Evolutionary conservation across 2,888 invertebrate genomes (phyloP).

Genomic region (Stomorhina lunata): DNA sequence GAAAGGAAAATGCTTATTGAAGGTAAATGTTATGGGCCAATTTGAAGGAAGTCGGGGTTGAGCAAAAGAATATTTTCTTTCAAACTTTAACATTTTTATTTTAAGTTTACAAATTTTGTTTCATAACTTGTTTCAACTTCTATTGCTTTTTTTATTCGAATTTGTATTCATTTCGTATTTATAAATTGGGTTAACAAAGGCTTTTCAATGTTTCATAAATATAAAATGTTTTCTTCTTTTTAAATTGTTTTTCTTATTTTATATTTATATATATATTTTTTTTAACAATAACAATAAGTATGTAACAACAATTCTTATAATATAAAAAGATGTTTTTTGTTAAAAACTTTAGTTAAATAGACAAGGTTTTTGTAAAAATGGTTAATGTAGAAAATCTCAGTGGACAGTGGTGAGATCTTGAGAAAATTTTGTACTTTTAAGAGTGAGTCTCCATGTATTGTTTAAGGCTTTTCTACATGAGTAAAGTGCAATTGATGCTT

Average conservation of each 20-base stretch:
- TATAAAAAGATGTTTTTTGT: constrained; percentile 46
- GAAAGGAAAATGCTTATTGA: background rate
- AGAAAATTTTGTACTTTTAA: no score
- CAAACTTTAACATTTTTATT: no score
- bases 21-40: no score
- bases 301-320: background rate
- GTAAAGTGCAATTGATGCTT: no score
- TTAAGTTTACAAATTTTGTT: constrained; percentile 25
- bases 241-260: background rate
- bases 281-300: background rate
- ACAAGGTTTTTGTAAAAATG: constrained; percentile 26
- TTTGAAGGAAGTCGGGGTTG: no score
- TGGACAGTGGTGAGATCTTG: constrained; percentile 1
- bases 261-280: background rate
- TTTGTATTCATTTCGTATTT: constrained; percentile 13
- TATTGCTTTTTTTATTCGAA: background rate
- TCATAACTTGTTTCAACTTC: no score
- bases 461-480: no score
- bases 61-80: no score
- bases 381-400: background rate
- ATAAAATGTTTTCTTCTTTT: constrained; percentile 9
- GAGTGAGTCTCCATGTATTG: no score
- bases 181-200: constrained; percentile 61
- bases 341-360: constrained; percentile 42
- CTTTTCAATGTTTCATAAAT: constrained; percentile 55